A percentile compares a stretch with the other conserved stretches of the same genome.
phyloP scores from a whole-genome alignment of 2,113 vertebrate species.

The Prunella himalayana region DNA sequence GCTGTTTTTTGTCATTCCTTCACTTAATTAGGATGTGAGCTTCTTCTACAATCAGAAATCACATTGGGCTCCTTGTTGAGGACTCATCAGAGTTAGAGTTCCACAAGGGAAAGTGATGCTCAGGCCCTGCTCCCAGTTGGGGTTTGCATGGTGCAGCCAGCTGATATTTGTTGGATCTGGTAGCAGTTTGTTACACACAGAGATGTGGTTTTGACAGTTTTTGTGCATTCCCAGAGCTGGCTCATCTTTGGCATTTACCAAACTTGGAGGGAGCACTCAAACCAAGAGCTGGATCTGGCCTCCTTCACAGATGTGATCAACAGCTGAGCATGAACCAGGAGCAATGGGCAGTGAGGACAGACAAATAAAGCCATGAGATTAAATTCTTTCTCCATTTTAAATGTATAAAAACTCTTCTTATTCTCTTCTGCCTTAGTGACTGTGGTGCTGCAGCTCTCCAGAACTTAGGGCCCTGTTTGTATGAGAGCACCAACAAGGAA shows the following conservation, averaged over 20 bases:
- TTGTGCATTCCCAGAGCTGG: neutral
- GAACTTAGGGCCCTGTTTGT: neutral
- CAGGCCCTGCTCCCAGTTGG: neutral
- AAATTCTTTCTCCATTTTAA: neutral
- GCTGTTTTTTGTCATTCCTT: conserved; percentile 38
- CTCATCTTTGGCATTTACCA: neutral
- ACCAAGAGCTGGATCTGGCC: neutral
- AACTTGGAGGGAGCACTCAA: neutral
- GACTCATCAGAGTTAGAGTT: neutral
- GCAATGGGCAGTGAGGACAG: neutral
- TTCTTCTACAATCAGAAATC: neutral
- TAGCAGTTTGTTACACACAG: neutral
- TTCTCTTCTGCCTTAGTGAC: neutral
- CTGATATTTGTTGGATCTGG: neutral
- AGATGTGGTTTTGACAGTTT: neutral
- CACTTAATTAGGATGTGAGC: neutral
- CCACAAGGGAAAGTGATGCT: neutral
- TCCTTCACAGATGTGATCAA: accelerated
- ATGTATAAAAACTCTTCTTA: neutral
- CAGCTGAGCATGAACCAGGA: neutral
- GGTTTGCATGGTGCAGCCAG: neutral
- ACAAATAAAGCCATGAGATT: neutral
- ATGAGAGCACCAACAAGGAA: neutral
- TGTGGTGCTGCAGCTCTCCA: neutral
- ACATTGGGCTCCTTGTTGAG: accelerated